Conservation (phyloP, 2,888 invertebrate species). For the Aleiodes leptofemur region DNA sequence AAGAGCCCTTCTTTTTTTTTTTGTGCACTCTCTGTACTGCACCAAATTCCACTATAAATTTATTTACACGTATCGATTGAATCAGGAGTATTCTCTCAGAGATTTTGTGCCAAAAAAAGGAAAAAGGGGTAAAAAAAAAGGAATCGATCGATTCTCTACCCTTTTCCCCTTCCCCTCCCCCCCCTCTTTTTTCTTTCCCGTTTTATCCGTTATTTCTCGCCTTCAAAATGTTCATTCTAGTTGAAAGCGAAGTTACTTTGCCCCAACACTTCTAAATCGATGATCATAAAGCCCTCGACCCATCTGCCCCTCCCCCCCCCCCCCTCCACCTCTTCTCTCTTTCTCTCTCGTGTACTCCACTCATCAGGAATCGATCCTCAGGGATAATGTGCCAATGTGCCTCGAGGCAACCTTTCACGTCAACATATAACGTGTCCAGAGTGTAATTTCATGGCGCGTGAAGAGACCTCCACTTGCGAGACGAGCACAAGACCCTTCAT, state of each 20-base stretch:
- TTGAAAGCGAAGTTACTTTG: too few species aligned
- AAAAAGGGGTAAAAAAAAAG: too few species aligned
- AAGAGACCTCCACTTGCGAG: constrained; percentile 1
- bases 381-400: constrained; percentile 23
- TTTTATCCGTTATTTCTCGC: too few species aligned
- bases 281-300: too few species aligned
- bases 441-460: constrained; percentile 29
- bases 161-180: too few species aligned
- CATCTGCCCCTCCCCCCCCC: too few species aligned
- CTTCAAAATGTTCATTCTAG: too few species aligned
- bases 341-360: background rate
- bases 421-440: constrained; percentile 25
- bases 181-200: too few species aligned
- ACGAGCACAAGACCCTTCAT: background rate
- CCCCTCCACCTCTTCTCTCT: too few species aligned
- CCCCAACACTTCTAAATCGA: too few species aligned
- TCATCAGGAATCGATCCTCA: constrained; percentile 8
- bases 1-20: background rate
- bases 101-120: background rate
- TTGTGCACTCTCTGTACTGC: background rate
- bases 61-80: background rate
- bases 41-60: background rate
- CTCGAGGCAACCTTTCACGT: constrained; percentile 1
- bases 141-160: too few species aligned
- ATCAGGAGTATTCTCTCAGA: constrained; percentile 13